phyloP scores from a whole-genome alignment of 2,888 invertebrate genomes.

The Amphimallon solstitiale region DNA sequence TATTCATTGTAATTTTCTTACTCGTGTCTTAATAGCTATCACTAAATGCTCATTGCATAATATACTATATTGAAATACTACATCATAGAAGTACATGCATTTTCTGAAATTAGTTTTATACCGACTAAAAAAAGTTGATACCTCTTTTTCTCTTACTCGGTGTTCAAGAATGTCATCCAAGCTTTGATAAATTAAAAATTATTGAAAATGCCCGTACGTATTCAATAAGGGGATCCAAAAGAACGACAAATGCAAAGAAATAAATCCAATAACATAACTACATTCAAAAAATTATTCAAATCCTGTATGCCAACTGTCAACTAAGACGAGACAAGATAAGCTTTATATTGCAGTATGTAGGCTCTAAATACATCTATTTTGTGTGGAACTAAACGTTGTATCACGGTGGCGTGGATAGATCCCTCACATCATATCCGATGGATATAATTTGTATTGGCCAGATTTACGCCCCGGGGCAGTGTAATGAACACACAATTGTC shows the following conservation, averaged over 20 bases:
- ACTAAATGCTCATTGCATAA: too few species aligned
- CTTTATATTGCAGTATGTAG: conserved; percentile 39
- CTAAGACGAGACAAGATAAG: conserved; percentile 47
- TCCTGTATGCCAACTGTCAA: conserved; percentile 58
- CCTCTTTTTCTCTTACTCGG: too few species aligned
- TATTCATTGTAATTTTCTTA: too few species aligned
- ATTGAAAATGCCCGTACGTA: too few species aligned
- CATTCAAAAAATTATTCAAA: conserved; percentile 56
- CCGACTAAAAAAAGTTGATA: too few species aligned
- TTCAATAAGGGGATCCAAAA: neutral
- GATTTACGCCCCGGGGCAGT: conserved; percentile 62
- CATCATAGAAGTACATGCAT: too few species aligned
- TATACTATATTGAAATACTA: too few species aligned
- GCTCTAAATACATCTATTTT: neutral
- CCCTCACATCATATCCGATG: conserved; percentile 41
- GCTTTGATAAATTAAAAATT: too few species aligned
- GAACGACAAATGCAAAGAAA: conserved; percentile 19
- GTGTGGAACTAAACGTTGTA: conserved; percentile 8
- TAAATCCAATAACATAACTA: conserved; percentile 42
- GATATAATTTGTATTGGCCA: conserved; percentile 66
- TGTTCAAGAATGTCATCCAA: too few species aligned
- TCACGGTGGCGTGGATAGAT: neutral
- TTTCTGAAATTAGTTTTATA: too few species aligned
- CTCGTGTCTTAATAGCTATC: too few species aligned
- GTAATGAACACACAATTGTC: conserved; percentile 53